Conservation (phyloP, 2,797 vertebrate genomes). For the Sebastes diaconus region DNA sequence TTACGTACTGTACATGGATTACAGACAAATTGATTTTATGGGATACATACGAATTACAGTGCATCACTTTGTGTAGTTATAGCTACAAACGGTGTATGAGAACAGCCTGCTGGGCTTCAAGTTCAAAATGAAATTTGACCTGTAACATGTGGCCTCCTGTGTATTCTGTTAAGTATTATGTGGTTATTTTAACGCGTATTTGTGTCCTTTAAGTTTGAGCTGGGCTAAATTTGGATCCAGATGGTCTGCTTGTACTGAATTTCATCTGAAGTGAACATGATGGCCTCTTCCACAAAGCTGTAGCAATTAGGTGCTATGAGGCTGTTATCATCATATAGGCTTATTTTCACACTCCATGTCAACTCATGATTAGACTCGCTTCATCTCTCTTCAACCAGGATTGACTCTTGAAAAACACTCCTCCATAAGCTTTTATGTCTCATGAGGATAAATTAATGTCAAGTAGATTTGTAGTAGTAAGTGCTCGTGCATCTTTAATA, state of each 20-base stretch:
- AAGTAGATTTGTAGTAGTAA: constrained; percentile 8
- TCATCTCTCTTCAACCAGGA: background rate
- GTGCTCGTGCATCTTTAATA: constrained; percentile 1
- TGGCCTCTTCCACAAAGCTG: background rate
- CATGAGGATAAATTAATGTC: constrained; percentile 29
- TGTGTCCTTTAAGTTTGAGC: background rate
- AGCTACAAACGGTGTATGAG: no score
- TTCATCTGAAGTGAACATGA: background rate
- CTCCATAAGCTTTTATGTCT: constrained; percentile 9
- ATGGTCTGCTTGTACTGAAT: background rate
- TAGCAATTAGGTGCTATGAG: background rate
- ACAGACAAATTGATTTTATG: no score
- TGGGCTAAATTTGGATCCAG: background rate
- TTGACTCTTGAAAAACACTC: constrained; percentile 15
- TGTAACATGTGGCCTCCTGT: background rate
- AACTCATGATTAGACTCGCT: constrained; percentile 17
- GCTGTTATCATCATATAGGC: constrained; percentile 7
- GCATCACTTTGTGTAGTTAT: no score
- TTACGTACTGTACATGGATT: no score
- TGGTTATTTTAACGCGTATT: background rate
- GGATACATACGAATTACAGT: no score
- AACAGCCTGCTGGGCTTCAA: background rate
- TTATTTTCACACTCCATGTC: constrained; percentile 16
- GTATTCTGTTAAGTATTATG: background rate
- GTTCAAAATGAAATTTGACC: background rate